A percentile compares a stretch with the other conserved stretches of the same genome.
These are phyloP conservation scores for Aplysina aerophoba DNA, from an alignment of 37 sponge, comb jelly and placozoan genomes.

Conservation along the genomic window DNA sequence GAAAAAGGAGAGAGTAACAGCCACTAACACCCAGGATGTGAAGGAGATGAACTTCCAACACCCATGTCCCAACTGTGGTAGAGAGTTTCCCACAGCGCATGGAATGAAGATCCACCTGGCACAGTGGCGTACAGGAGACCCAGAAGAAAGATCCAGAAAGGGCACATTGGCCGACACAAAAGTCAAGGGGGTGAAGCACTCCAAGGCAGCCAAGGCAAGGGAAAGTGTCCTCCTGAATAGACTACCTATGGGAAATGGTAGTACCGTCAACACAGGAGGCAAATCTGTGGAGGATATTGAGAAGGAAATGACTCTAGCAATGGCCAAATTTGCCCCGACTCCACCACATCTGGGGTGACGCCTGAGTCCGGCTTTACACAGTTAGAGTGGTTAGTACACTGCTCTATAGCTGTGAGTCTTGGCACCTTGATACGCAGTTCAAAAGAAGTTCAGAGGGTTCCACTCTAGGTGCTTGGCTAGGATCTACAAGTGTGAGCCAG, in stretches of 20 bases:
- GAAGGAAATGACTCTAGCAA: too few relatives aligned
- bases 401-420: too few relatives aligned
- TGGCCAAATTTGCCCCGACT: too few relatives aligned
- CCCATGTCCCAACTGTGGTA: conserved; percentile 13
- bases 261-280: not conserved
- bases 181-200: not conserved
- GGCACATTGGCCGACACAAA: not conserved
- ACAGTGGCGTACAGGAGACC: conserved; percentile 7
- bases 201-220: not conserved
- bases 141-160: conserved; percentile 11
- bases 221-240: not conserved
- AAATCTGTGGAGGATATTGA: too few relatives aligned
- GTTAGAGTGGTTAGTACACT: too few relatives aligned
- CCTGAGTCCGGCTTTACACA: too few relatives aligned
- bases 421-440: not conserved
- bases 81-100: conserved; percentile 7
- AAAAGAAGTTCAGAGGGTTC: not conserved
- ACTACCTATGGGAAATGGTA: not conserved
- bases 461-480: not conserved
- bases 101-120: conserved; percentile 5
- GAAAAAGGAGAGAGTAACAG: conserved; percentile 13
- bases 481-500: conserved; percentile 7
- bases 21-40: conserved; percentile 9
- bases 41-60: conserved; percentile 13
- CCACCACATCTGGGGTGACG: too few relatives aligned